Evolutionary conservation across 37 sponge, comb jelly and placozoan species (phyloP).

Genomic region (Haliclona indistincta): DNA sequence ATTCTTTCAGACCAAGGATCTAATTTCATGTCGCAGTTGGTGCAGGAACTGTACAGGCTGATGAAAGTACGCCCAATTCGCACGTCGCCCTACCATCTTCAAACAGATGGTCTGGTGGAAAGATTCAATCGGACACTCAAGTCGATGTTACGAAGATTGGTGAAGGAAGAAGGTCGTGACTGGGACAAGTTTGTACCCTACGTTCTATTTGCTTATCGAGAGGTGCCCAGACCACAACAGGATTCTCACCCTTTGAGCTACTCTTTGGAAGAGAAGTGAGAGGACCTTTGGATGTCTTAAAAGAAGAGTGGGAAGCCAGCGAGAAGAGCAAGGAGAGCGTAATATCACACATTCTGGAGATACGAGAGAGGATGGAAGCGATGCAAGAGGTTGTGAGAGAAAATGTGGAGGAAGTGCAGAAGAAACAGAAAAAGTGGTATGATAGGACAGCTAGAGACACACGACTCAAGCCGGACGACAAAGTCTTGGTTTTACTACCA

Average conservation of each 20-base stretch:
- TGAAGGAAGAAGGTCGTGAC: conserved; percentile 20
- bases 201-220: conserved; percentile 55
- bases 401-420: conserved; percentile 13
- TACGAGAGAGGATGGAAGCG: conserved; percentile 15
- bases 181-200: conserved; percentile 48
- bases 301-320: conserved; percentile 19
- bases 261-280: conserved; percentile 34
- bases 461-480: background rate
- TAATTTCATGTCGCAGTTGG: conserved; percentile 36
- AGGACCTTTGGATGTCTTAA: conserved; percentile 31
- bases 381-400: conserved; percentile 15
- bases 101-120: no score
- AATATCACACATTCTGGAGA: conserved; percentile 5
- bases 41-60: conserved; percentile 30
- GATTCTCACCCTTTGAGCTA: conserved; percentile 62
- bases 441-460: conserved; percentile 8
- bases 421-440: conserved; percentile 18
- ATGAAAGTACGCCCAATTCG: conserved; percentile 18
- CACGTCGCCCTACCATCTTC: conserved; percentile 34
- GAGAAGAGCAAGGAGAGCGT: conserved; percentile 9
- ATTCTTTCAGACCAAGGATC: conserved; percentile 55
- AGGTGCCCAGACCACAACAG: conserved; percentile 47
- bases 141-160: conserved; percentile 27
- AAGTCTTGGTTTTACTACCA: conserved; percentile 16
- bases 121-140: conserved; percentile 55